Conservation (phyloP, 2,113 vertebrate genomes). For the Ceuthmochares aereus region DNA sequence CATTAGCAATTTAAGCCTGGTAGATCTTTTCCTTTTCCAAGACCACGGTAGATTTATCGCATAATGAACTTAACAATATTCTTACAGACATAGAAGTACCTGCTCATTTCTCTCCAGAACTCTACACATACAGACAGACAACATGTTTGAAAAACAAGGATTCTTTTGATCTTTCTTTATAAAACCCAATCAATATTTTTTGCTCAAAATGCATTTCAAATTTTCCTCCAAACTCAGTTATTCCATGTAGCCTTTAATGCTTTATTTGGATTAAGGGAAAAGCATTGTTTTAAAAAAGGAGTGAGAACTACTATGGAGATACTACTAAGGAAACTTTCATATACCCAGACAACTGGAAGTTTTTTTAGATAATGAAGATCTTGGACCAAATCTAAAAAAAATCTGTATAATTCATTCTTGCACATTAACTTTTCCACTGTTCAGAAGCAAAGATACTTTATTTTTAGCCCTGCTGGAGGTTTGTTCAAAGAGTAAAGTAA, state of each 20-base stretch:
- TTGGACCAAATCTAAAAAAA: background rate
- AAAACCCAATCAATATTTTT: background rate
- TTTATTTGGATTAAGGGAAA: background rate
- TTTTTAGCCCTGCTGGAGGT: background rate
- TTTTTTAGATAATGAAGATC: background rate
- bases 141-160: background rate
- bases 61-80: background rate
- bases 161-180: background rate
- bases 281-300: background rate
- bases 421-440: background rate
- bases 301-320: background rate
- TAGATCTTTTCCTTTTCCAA: background rate
- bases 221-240: background rate
- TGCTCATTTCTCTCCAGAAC: background rate
- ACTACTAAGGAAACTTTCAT: background rate
- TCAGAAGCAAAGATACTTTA: background rate
- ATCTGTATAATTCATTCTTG: background rate
- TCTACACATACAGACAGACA: background rate
- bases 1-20: background rate
- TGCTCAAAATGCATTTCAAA: background rate
- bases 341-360: background rate
- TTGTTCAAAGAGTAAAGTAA: background rate
- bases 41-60: background rate
- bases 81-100: background rate
- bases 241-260: background rate